phyloP scores from a whole-genome alignment of 2,797 vertebrate species.

The Gastrophryne carolinensis region DNA sequence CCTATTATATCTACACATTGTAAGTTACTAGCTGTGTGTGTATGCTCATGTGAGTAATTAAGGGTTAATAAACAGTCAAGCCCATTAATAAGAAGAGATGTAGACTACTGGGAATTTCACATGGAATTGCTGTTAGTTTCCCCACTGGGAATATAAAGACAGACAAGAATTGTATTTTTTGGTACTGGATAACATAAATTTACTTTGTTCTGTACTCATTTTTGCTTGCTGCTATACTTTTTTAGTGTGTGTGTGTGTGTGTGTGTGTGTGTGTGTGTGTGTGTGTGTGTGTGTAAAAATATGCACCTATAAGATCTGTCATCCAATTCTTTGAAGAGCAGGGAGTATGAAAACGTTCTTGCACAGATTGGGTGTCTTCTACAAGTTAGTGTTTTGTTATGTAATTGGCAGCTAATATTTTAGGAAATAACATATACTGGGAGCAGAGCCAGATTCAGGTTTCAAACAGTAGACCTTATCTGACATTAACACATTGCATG shows the following conservation, averaged over 20 bases:
- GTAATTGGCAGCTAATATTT: slow-evolving; percentile 50
- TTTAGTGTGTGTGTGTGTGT: neutral
- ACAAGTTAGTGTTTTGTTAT: slow-evolving; percentile 28
- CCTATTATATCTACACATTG: too few species aligned
- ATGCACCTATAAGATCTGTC: neutral
- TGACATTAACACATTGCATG: slow-evolving; percentile 36
- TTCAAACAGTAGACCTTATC: slow-evolving; percentile 20
- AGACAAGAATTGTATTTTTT: too few species aligned
- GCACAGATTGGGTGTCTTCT: slow-evolving; percentile 3
- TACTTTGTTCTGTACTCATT: too few species aligned
- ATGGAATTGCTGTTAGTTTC: too few species aligned
- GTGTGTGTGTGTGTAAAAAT: neutral
- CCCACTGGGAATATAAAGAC: too few species aligned
- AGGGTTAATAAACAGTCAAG: too few species aligned
- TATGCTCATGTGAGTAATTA: too few species aligned
- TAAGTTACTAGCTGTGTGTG: too few species aligned
- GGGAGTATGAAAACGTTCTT: neutral
- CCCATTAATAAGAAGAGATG: too few species aligned
- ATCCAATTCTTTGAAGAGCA: neutral
- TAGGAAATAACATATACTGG: slow-evolving; percentile 30
- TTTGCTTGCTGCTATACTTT: neutral
- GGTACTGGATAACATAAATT: too few species aligned
- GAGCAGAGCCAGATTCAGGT: slow-evolving; percentile 27
- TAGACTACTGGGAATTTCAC: too few species aligned
- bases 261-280: neutral